Conservation (phyloP, 2,888 invertebrate genomes). For the Thecocarcelia acutangulata region DNA sequence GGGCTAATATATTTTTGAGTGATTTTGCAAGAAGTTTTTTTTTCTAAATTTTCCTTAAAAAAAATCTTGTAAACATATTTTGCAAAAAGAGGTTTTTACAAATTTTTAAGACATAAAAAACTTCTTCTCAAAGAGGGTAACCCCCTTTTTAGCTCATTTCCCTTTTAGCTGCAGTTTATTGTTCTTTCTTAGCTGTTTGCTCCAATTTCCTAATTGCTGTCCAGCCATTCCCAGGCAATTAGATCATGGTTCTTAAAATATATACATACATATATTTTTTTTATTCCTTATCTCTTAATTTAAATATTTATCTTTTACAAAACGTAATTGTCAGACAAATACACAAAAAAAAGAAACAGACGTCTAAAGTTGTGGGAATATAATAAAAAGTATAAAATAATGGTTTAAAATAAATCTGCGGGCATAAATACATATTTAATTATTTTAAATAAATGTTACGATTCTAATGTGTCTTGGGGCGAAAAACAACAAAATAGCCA, state of each 20-base stretch:
- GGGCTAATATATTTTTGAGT: too few species aligned
- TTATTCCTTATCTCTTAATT: slow-evolving; percentile 16
- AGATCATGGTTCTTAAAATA: background rate
- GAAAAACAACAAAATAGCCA: background rate
- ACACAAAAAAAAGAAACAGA: background rate
- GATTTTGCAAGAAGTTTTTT: too few species aligned
- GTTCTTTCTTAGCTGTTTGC: background rate
- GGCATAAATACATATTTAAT: background rate
- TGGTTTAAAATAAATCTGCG: background rate
- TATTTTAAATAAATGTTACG: background rate
- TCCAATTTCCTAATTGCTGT: slow-evolving; percentile 51
- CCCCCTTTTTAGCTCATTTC: background rate
- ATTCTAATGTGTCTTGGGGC: slow-evolving; percentile 13
- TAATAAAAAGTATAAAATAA: background rate
- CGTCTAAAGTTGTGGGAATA: slow-evolving; percentile 38
- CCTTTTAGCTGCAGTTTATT: background rate
- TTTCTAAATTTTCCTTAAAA: too few species aligned
- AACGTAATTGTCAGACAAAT: background rate
- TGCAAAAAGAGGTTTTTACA: too few species aligned
- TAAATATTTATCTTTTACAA: slow-evolving; percentile 44
- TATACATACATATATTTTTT: slow-evolving; percentile 11
- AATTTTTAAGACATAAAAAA: too few species aligned
- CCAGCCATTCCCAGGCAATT: too few species aligned
- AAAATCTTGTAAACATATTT: too few species aligned
- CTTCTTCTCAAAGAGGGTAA: too few species aligned